These are phyloP conservation scores for Chrysemys picta DNA, from an alignment of 2,113 vertebrate genomes.

Conservation along the genomic window DNA sequence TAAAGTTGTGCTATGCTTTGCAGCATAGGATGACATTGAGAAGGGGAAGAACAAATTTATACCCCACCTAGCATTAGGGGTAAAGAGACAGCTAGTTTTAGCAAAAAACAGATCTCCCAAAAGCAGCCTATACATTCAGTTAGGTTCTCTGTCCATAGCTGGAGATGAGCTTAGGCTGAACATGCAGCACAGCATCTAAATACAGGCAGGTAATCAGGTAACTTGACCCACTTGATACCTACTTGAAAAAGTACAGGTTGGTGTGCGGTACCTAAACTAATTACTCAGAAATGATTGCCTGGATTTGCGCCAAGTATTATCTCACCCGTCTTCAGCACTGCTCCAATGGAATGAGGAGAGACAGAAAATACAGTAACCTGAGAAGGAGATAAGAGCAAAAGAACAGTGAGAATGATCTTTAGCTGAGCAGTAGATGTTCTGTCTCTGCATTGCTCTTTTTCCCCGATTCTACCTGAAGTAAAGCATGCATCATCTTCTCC, in stretches of 20 bases:
- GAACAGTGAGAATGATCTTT: constrained; percentile 28
- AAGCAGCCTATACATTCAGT: constrained; percentile 47
- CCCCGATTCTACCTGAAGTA: neutral
- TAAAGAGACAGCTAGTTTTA: constrained; percentile 45
- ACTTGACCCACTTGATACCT: constrained; percentile 67
- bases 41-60: constrained; percentile 19
- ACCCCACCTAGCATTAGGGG: neutral
- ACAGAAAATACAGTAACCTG: constrained; percentile 68
- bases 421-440: constrained; percentile 61
- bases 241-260: constrained; percentile 62
- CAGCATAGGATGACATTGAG: neutral
- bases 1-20: neutral
- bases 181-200: constrained; percentile 55
- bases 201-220: constrained; percentile 70
- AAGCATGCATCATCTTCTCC: constrained; percentile 28
- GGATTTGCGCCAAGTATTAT: constrained; percentile 79
- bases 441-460: constrained; percentile 36
- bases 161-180: constrained; percentile 36
- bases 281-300: constrained; percentile 79
- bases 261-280: constrained; percentile 76
- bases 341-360: constrained; percentile 73
- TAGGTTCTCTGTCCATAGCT: constrained; percentile 31
- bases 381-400: constrained; percentile 67
- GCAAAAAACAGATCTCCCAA: constrained; percentile 56
- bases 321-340: constrained; percentile 69